phyloP scores from a whole-genome alignment of 2,888 invertebrate genomes.

The Tachina fera region DNA sequence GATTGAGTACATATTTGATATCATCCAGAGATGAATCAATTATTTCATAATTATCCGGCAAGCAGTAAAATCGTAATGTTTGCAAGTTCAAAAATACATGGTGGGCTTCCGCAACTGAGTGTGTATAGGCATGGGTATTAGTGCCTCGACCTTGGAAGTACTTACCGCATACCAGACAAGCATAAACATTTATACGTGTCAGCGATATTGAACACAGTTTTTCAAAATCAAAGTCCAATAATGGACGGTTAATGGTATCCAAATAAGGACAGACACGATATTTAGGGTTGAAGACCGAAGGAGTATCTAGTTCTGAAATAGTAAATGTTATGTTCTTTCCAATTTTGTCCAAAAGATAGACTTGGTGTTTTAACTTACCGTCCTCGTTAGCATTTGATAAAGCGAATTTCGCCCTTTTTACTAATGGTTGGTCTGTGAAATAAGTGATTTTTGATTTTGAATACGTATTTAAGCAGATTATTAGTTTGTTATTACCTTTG shows the following conservation, averaged over 20 bases:
- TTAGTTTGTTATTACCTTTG: constrained; percentile 58
- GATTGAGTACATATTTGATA: constrained; percentile 99
- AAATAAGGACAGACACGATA: constrained; percentile 95
- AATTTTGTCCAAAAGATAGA: constrained; percentile 7
- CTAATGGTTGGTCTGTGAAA: constrained; percentile 53
- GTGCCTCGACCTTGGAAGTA: constrained; percentile 99
- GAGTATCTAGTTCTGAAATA: constrained; percentile 77
- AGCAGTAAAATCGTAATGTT: constrained; percentile 98
- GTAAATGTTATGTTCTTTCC: background rate
- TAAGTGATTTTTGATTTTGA: background rate
- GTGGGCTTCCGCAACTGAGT: constrained; percentile 98
- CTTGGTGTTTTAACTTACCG: constrained; percentile 60
- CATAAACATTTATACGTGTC: constrained; percentile 99
- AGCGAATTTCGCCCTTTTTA: constrained; percentile 64
- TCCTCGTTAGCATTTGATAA: constrained; percentile 61
- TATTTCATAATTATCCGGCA: constrained; percentile 99
- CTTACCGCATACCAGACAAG: constrained; percentile 99
- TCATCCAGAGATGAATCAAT: constrained; percentile 98
- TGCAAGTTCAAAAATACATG: constrained; percentile 98
- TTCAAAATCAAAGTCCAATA: constrained; percentile 99
- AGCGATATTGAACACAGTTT: constrained; percentile 99
- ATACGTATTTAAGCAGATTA: too few species aligned
- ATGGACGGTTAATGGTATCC: constrained; percentile 98
- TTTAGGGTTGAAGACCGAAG: constrained; percentile 83
- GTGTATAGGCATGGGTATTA: constrained; percentile 99